Conservation (phyloP, 2,888 invertebrate genomes). For the Caenorhabditis angaria region DNA sequence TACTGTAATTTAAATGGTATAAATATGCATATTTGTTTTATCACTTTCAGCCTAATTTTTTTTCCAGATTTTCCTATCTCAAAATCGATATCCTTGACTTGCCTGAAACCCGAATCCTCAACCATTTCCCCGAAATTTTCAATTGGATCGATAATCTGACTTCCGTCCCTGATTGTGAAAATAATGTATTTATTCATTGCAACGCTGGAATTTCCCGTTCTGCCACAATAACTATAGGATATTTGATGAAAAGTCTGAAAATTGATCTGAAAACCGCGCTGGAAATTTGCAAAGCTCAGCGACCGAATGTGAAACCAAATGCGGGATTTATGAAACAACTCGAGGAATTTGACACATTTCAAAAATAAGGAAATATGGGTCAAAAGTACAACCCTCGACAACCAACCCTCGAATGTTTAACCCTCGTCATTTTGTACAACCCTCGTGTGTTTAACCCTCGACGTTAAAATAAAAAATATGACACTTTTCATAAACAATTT, state of each 20-base stretch:
- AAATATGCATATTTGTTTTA: too few relatives aligned
- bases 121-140: conserved; percentile 69
- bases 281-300: conserved; percentile 48
- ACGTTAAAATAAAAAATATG: too few relatives aligned
- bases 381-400: too few relatives aligned
- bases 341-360: conserved; percentile 50
- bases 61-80: conserved; percentile 69
- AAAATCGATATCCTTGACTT: conserved; percentile 72
- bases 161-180: too few relatives aligned
- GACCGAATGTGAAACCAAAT: too few relatives aligned
- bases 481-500: conserved; percentile 15
- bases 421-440: too few relatives aligned
- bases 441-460: too few relatives aligned
- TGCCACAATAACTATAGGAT: conserved; percentile 73
- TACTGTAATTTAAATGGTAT: too few relatives aligned
- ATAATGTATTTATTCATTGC: conserved; percentile 70
- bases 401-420: too few relatives aligned
- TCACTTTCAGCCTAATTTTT: too few relatives aligned
- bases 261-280: conserved; percentile 63
- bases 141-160: conserved; percentile 73
- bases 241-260: conserved; percentile 64
- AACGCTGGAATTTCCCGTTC: conserved; percentile 73
- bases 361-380: too few relatives aligned
- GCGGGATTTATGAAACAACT: conserved; percentile 65
- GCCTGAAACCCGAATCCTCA: conserved; percentile 70